Evolutionary conservation across 2,797 vertebrate species (phyloP).

Genomic region (Tangara arthus): DNA sequence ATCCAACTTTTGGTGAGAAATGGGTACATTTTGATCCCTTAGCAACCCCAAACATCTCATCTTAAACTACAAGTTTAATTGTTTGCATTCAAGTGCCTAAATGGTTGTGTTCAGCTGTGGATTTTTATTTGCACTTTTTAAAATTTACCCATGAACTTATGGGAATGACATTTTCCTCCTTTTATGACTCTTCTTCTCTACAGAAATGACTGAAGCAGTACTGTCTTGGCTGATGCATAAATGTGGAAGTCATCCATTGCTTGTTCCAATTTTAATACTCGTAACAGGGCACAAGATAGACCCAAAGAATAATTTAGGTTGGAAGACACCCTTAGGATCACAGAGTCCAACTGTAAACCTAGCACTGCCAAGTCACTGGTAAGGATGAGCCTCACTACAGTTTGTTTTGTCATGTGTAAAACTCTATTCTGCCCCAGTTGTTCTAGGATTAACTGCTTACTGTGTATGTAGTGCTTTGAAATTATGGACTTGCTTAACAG

Average conservation of each 20-base stretch:
- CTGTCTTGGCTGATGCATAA: neutral
- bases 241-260: neutral
- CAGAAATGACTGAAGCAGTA: neutral
- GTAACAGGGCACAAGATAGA: neutral
- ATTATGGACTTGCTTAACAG: neutral
- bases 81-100: neutral
- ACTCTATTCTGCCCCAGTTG: neutral
- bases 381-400: neutral
- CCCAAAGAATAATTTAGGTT: neutral
- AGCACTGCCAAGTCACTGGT: neutral
- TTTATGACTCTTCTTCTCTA: neutral
- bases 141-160: neutral
- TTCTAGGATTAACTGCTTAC: neutral
- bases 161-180: neutral
- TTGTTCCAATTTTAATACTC: neutral
- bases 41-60: neutral
- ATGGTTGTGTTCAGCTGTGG: neutral
- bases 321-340: neutral
- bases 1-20: neutral
- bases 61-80: neutral
- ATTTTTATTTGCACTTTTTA: neutral
- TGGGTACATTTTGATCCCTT: neutral
- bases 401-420: neutral
- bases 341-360: neutral
- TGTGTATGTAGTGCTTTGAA: neutral